Percentiles rank a stretch among this genome's conserved stretches.
Evolutionary conservation across 2,113 vertebrate species (phyloP).

Genomic region (Mormyrus lacerda): DNA sequence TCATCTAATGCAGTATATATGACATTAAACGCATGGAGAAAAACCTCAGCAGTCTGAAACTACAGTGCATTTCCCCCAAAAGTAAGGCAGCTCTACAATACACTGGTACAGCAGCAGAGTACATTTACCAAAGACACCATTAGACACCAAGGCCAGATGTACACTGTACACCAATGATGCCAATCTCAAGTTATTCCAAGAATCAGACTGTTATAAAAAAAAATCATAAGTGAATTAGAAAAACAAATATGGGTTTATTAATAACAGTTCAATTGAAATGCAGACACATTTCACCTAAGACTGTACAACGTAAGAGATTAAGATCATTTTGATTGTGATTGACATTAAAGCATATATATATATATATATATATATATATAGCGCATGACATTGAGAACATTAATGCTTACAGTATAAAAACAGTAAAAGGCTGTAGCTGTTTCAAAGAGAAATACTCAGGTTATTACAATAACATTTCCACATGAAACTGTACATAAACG

Average conservation of each 20-base stretch:
- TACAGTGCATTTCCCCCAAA: not conserved
- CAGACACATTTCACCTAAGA: slow-evolving; percentile 27
- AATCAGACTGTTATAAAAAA: not conserved
- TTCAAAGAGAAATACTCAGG: not conserved
- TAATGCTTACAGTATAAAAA: not conserved
- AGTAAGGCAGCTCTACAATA: not conserved
- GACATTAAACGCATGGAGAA: not conserved
- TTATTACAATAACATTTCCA: not conserved
- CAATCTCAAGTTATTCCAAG: not conserved
- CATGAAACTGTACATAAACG: not conserved
- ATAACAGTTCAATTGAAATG: slow-evolving; percentile 37
- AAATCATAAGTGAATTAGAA: not conserved
- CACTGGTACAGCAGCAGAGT: not conserved
- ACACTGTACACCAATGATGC: not conserved
- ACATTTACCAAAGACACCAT: not conserved
- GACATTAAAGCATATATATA: not conserved
- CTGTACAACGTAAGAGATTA: slow-evolving; percentile 44
- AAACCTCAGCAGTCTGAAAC: not conserved
- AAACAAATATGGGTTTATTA: slow-evolving; percentile 38
- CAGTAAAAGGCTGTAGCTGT: not conserved
- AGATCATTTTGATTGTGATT: not conserved
- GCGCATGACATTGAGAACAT: not conserved
- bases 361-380: not conserved
- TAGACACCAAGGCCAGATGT: not conserved
- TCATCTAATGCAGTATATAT: not conserved